A percentile compares a stretch with the other conserved stretches of the same genome.
These are phyloP conservation scores for Microchrysa polita DNA, from an alignment of 2,888 invertebrate genomes.

Conservation along the genomic window DNA sequence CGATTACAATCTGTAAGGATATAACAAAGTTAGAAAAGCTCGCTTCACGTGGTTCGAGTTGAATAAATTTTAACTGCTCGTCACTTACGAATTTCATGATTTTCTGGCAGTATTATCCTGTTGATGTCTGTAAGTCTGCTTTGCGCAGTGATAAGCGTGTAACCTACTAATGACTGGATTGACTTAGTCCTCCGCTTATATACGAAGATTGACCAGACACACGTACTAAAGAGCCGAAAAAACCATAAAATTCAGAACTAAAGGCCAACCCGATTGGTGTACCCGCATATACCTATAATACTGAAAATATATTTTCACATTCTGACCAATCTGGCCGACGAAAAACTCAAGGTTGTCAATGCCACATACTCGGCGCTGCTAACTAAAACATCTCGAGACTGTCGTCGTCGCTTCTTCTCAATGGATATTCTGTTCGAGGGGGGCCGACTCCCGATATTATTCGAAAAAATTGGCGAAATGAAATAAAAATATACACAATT, in stretches of 20 bases:
- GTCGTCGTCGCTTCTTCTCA: background rate
- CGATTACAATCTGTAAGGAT: conserved; percentile 53
- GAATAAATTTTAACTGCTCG: background rate
- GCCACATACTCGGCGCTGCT: background rate
- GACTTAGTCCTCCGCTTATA: conserved; percentile 31
- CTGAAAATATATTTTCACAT: conserved; percentile 22
- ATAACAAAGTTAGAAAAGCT: background rate
- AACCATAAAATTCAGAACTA: conserved; percentile 24
- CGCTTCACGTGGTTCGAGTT: background rate
- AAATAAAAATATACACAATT: too few species aligned
- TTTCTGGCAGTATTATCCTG: conserved; percentile 11
- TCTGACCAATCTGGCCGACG: background rate
- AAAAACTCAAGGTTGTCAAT: conserved; percentile 36
- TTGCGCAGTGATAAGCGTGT: conserved; percentile 32
- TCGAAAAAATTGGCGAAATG: too few species aligned
- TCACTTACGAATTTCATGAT: conserved; percentile 40
- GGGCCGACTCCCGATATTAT: background rate
- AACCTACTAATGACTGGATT: conserved; percentile 14
- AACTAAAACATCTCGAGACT: background rate
- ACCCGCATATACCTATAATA: conserved; percentile 15
- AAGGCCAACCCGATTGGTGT: conserved; percentile 30
- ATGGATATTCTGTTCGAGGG: background rate
- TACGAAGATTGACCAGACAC: conserved; percentile 26
- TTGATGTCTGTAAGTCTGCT: background rate
- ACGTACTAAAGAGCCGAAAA: background rate